Conservation (phyloP, 2,113 vertebrate genomes). For the Festucalex cinctus region DNA sequence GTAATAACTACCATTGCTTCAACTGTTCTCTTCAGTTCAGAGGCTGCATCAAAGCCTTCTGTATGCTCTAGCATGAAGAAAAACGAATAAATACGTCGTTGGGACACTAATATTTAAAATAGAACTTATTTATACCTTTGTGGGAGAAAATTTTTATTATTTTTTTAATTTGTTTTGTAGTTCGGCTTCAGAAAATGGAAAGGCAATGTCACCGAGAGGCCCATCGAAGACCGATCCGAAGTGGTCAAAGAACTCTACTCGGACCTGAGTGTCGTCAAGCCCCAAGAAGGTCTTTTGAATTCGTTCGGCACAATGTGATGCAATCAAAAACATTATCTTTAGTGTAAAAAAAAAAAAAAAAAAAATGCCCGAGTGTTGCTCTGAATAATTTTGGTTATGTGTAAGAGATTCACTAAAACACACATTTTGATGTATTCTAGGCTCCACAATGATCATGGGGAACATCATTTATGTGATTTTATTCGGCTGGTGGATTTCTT, state of each 20-base stretch:
- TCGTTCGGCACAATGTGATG: background rate
- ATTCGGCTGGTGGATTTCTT: constrained; percentile 86
- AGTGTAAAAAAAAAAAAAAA: background rate
- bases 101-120: too few species aligned
- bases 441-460: constrained; percentile 69
- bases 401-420: background rate
- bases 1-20: too few species aligned
- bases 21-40: too few species aligned
- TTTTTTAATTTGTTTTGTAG: constrained; percentile 53
- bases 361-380: too few species aligned
- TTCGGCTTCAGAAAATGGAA: constrained; percentile 94
- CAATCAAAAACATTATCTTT: background rate
- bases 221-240: constrained; percentile 80
- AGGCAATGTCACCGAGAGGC: constrained; percentile 79
- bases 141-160: too few species aligned
- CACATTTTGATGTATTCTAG: constrained; percentile 54
- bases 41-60: too few species aligned
- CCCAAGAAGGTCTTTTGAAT: constrained; percentile 58
- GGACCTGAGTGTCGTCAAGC: constrained; percentile 73
- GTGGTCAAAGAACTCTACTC: constrained; percentile 82
- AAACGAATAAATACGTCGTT: too few species aligned
- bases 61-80: too few species aligned
- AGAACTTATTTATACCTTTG: too few species aligned
- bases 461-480: constrained; percentile 79
- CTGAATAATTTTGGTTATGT: background rate